Conservation (phyloP, 1,140 invertebrate species). For the Brachionus angularis region DNA sequence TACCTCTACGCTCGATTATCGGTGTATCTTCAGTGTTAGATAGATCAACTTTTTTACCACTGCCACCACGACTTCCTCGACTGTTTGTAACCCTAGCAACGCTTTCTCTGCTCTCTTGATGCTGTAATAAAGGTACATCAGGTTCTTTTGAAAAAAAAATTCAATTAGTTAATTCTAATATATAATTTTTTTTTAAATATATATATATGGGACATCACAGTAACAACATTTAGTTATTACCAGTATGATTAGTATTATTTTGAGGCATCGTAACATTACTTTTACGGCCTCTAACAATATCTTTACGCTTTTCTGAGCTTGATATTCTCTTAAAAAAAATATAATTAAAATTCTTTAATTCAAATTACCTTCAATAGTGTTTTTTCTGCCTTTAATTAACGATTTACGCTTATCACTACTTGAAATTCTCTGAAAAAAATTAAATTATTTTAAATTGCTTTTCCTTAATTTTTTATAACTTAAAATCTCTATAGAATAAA, state of each 20-base stretch:
- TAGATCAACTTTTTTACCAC: conserved; percentile 9
- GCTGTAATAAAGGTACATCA: conserved; percentile 25
- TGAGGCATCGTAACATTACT: conserved; percentile 6
- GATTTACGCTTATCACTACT: conserved; percentile 44
- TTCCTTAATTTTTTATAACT: too few relatives aligned
- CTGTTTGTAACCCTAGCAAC: not conserved
- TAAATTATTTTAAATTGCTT: not conserved
- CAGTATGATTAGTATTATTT: conserved; percentile 3
- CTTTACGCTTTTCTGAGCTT: conserved; percentile 42
- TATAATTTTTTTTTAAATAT: too few relatives aligned
- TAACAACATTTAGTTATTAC: not conserved
- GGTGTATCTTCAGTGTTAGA: conserved; percentile 27
- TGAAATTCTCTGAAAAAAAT: conserved; percentile 26
- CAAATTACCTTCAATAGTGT: conserved; percentile 18
- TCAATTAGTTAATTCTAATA: too few relatives aligned
- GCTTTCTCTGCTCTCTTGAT: conserved; percentile 35
- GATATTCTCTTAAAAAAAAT: conserved; percentile 33
- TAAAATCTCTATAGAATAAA: too few relatives aligned
- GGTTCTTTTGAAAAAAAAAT: not conserved
- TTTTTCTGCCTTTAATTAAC: conserved; percentile 44
- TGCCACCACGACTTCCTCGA: conserved; percentile 12
- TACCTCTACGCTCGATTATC: conserved; percentile 7
- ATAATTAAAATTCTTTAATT: conserved; percentile 21
- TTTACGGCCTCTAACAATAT: conserved; percentile 45
- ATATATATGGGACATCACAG: not conserved